These are phyloP conservation scores for Manis pentadactyla DNA, from an alignment of 2,797 vertebrate species.

Conservation along the genomic window DNA sequence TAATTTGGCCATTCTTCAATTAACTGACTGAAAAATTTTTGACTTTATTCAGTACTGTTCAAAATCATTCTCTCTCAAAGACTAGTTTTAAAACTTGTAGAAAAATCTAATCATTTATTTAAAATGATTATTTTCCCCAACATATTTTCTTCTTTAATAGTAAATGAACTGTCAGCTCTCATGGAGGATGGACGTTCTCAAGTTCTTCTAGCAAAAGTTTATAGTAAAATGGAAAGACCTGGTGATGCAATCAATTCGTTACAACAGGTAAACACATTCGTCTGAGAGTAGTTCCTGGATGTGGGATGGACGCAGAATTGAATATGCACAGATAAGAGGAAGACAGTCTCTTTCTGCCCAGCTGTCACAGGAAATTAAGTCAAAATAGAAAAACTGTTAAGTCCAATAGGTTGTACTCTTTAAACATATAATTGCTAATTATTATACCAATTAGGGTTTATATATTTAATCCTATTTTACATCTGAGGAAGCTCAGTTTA, in stretches of 20 bases:
- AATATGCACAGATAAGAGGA: background rate
- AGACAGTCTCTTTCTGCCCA: background rate
- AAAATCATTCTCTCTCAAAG: background rate
- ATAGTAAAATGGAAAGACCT: constrained; percentile 93
- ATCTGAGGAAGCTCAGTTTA: background rate
- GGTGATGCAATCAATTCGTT: constrained; percentile 92
- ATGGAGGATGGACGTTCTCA: constrained; percentile 94
- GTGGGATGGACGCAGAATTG: background rate
- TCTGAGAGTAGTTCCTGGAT: background rate
- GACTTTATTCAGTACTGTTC: constrained; percentile 9
- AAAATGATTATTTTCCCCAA: constrained; percentile 15
- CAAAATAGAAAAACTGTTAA: background rate
- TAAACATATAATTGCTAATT: background rate
- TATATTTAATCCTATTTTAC: constrained; percentile 30
- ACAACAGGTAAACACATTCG: constrained; percentile 89
- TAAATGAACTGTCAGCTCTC: constrained; percentile 91
- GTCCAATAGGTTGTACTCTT: background rate
- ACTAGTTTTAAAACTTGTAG: background rate
- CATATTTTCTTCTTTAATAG: constrained; percentile 83
- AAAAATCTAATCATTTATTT: constrained; percentile 43
- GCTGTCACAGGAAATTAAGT: background rate
- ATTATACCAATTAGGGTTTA: background rate
- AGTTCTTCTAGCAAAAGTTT: constrained; percentile 95
- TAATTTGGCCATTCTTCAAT: background rate
- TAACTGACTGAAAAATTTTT: background rate